Evolutionary conservation across 1,140 invertebrate species (phyloP).

Genomic region (Drosophila punjabiensis): DNA sequence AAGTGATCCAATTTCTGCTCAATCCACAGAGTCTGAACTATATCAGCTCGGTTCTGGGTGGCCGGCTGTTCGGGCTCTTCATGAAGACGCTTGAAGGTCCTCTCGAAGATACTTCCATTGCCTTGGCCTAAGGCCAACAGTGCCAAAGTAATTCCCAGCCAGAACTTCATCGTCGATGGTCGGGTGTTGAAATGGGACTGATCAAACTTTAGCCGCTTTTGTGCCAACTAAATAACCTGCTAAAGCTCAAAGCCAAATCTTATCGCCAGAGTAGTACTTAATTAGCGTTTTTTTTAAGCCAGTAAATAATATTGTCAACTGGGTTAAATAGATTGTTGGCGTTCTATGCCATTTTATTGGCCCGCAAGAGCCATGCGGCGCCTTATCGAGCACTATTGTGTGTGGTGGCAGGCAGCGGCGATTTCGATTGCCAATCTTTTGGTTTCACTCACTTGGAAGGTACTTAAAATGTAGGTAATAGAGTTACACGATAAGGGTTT

Average conservation of each 20-base stretch:
- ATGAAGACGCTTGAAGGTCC: constrained; percentile 64
- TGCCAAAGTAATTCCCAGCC: constrained; percentile 33
- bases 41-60: constrained; percentile 58
- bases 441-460: constrained; percentile 23
- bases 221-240: constrained; percentile 25
- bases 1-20: constrained; percentile 89
- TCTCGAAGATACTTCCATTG: constrained; percentile 57
- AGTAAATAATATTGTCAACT: constrained; percentile 60
- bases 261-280: constrained; percentile 49
- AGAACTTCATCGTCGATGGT: constrained; percentile 62
- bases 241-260: constrained; percentile 50
- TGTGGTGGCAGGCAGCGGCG: constrained; percentile 2
- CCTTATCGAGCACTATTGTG: constrained; percentile 45
- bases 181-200: constrained; percentile 44
- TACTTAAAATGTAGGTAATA: constrained; percentile 31
- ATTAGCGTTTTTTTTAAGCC: constrained; percentile 52
- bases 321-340: constrained; percentile 31
- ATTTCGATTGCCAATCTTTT: constrained; percentile 33
- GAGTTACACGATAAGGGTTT: constrained; percentile 31
- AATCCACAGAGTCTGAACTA: constrained; percentile 72
- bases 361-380: constrained; percentile 29
- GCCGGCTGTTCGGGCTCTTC: constrained; percentile 53
- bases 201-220: constrained; percentile 19
- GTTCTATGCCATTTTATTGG: constrained; percentile 12
- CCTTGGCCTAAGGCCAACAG: constrained; percentile 37